phyloP scores from a whole-genome alignment of 2,888 invertebrate genomes.

The Hypomecis atomaria region DNA sequence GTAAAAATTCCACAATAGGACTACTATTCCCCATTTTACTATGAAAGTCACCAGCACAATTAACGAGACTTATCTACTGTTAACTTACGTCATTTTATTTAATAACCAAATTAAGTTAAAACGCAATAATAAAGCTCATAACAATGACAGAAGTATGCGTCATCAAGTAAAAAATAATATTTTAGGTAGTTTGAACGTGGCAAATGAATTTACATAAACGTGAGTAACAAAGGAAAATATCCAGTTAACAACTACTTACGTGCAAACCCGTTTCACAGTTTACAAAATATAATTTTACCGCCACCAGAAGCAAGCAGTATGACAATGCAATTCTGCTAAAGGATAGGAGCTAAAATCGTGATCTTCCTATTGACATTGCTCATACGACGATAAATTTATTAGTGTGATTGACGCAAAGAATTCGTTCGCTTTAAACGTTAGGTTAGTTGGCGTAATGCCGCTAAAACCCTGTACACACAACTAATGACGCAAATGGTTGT shows the following conservation, averaged over 20 bases:
- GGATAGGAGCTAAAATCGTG: slow-evolving; percentile 47
- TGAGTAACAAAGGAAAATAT: slow-evolving; percentile 25
- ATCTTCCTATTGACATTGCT: slow-evolving; percentile 52
- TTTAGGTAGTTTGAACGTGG: not conserved
- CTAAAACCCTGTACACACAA: slow-evolving; percentile 67
- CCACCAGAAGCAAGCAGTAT: too few species aligned
- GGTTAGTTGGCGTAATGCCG: slow-evolving; percentile 61
- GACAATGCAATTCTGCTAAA: slow-evolving; percentile 17
- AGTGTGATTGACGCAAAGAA: slow-evolving; percentile 64
- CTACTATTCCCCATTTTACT: not conserved
- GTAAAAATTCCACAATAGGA: too few species aligned
- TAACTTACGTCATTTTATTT: not conserved
- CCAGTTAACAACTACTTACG: slow-evolving; percentile 20
- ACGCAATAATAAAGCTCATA: not conserved
- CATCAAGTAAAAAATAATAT: not conserved
- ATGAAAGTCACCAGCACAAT: not conserved
- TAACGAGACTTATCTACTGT: not conserved
- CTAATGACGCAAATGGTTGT: slow-evolving; percentile 67
- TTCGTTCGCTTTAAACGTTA: slow-evolving; percentile 50
- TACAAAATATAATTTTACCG: not conserved
- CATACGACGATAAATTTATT: slow-evolving; percentile 55
- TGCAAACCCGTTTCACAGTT: slow-evolving; percentile 22
- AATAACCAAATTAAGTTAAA: not conserved
- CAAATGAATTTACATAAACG: slow-evolving; percentile 7
- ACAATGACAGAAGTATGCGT: not conserved